Base-by-base conservation (phyloP, 2,113 vertebrate genomes). In the Trochalopteron elliotii region DNA sequence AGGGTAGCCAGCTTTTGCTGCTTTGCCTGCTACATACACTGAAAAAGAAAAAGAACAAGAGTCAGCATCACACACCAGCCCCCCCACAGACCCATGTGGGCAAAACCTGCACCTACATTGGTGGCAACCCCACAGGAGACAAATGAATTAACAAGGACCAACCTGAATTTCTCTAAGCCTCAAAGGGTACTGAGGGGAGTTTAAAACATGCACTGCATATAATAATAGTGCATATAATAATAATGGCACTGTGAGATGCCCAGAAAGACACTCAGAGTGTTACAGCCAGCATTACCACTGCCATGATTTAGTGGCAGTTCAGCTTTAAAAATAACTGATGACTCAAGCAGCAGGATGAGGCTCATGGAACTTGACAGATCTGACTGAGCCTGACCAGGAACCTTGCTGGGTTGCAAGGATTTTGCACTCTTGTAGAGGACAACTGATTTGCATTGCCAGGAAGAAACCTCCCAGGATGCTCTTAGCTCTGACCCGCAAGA, bases 1-100 rank as follows among this genome's bases (percentile, higher is more conserved):
- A 85, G 98, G 98, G 39, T 98, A 98, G 35, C 97, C 97, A 67
- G 97, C 97, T 97, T 99, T 99, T 20, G 98, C 98, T 84, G 98
- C 98, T 96, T 99, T 99, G 78, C 99, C 99, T 45, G 99, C 99
- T 97, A 99, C 98, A 63, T 99, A 99, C 83, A 99, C 99, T 99
- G 97, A 55, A 97, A 77, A 91, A 92, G 89, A 96, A 94, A 94
- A 97, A 56, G 50, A 96, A 86, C 70, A 96, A 83, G 42, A 61
- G 96, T 94, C 44, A 94, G 80, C 27, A 90, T 52, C 47, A 39
- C 52, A 49, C 55, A 68, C 7, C 68, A 91, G 67, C 10, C 40
- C 35, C 35, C 77, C 30, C 15, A 39, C 7, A 74, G 55, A 53
- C 23, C 79, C 63, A 56, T 0, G 0, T 24, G 42, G 60, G 69